phyloP scores from a whole-genome alignment of 2,113 vertebrate species.

The Amia ocellicauda region DNA sequence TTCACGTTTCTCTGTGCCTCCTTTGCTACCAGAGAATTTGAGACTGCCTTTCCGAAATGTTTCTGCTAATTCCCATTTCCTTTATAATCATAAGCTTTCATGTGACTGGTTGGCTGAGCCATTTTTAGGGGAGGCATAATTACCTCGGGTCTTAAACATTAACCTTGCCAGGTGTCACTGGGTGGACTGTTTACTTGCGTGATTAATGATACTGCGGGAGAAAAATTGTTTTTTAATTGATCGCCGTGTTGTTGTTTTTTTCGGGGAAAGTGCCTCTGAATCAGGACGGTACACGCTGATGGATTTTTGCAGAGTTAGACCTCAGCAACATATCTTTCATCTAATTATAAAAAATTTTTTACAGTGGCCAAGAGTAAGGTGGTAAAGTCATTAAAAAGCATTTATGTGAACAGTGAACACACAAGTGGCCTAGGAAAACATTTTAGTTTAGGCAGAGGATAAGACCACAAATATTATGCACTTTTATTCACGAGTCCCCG shows the following conservation, averaged over 20 bases:
- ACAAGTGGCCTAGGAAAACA: slow-evolving; percentile 36
- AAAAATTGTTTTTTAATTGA: slow-evolving; percentile 74
- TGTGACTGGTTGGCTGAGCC: slow-evolving; percentile 70
- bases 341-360: slow-evolving; percentile 27
- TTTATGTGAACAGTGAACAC: slow-evolving; percentile 38
- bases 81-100: slow-evolving; percentile 87
- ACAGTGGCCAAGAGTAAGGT: slow-evolving; percentile 38
- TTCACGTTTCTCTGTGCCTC: slow-evolving; percentile 54
- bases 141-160: slow-evolving; percentile 81
- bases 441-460: slow-evolving; percentile 27
- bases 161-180: slow-evolving; percentile 87
- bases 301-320: slow-evolving; percentile 52
- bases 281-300: slow-evolving; percentile 65
- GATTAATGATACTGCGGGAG: slow-evolving; percentile 82
- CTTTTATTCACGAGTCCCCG: slow-evolving; percentile 10
- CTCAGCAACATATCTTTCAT: slow-evolving; percentile 39
- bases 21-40: slow-evolving; percentile 64
- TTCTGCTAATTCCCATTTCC: slow-evolving; percentile 95
- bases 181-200: slow-evolving; percentile 78
- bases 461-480: slow-evolving; percentile 14
- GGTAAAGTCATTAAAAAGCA: slow-evolving; percentile 51
- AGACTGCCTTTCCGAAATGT: slow-evolving; percentile 72
- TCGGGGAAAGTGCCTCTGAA: slow-evolving; percentile 70
- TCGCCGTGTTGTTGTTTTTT: slow-evolving; percentile 52
- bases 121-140: slow-evolving; percentile 71